Percentiles rank a stretch among this genome's conserved stretches.
phyloP scores from a whole-genome alignment of 2,797 vertebrate genomes.

The Streptopelia turtur region DNA sequence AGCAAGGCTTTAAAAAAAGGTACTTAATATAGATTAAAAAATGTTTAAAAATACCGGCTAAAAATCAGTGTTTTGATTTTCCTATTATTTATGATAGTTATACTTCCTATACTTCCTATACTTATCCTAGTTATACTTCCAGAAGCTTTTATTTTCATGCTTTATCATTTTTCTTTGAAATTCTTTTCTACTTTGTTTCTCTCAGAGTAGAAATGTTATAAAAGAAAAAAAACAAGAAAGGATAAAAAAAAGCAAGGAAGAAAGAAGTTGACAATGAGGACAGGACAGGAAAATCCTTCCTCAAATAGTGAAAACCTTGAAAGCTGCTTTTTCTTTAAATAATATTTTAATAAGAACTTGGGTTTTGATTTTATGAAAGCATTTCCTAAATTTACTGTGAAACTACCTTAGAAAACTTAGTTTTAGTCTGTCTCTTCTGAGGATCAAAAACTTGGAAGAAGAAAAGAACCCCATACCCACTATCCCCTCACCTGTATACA shows the following conservation, averaged over 20 bases:
- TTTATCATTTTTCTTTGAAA: not conserved
- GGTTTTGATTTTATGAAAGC: not conserved
- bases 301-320: not conserved
- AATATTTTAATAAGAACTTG: not conserved
- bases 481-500: accelerated
- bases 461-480: not conserved
- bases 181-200: not conserved
- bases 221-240: not conserved
- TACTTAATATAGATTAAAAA: not conserved
- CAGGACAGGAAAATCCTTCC: not conserved
- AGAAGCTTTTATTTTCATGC: not conserved
- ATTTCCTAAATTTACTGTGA: not conserved
- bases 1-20: not conserved
- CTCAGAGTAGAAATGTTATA: not conserved
- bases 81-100: not conserved
- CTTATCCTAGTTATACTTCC: not conserved
- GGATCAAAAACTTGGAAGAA: not conserved
- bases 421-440: not conserved
- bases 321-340: not conserved
- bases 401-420: not conserved
- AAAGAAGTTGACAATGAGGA: not conserved
- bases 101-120: not conserved
- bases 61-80: not conserved
- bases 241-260: not conserved
- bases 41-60: not conserved